phyloP scores from a whole-genome alignment of 2,113 vertebrate species.

The Calidris pugnax region DNA sequence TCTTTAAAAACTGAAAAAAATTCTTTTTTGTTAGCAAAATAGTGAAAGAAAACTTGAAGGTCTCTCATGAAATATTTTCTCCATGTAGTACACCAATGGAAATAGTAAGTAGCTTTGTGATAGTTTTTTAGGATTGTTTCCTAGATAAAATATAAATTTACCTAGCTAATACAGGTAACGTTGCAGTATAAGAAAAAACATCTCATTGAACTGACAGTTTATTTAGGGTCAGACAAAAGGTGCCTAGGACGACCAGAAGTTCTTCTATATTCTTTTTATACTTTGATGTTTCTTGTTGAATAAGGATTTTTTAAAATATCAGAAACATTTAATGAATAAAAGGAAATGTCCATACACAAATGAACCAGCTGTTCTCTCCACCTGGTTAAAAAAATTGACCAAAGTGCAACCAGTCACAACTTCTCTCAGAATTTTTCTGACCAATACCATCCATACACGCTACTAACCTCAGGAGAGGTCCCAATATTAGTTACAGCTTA shows the following conservation, averaged over 20 bases:
- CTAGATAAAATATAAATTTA: neutral
- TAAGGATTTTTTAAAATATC: neutral
- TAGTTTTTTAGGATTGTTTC: neutral
- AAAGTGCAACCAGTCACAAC: neutral
- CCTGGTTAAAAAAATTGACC: neutral
- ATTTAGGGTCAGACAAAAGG: neutral
- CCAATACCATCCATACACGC: neutral
- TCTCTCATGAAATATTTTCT: neutral
- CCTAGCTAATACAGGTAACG: neutral
- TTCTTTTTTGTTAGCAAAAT: neutral
- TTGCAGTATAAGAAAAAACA: neutral
- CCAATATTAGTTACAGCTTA: neutral
- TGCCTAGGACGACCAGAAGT: neutral
- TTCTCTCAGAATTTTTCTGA: neutral
- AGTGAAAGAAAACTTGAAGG: neutral
- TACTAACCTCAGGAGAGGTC: neutral
- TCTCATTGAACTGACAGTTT: neutral
- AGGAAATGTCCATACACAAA: neutral
- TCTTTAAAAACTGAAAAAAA: neutral
- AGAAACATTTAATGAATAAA: neutral
- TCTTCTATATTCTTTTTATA: neutral
- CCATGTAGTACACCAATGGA: neutral
- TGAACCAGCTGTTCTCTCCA: neutral
- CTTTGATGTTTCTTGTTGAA: neutral
- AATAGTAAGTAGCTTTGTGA: neutral